These are phyloP conservation scores for Monochamus saltuarius DNA, from an alignment of 1,140 invertebrate genomes.

Conservation along the genomic window DNA sequence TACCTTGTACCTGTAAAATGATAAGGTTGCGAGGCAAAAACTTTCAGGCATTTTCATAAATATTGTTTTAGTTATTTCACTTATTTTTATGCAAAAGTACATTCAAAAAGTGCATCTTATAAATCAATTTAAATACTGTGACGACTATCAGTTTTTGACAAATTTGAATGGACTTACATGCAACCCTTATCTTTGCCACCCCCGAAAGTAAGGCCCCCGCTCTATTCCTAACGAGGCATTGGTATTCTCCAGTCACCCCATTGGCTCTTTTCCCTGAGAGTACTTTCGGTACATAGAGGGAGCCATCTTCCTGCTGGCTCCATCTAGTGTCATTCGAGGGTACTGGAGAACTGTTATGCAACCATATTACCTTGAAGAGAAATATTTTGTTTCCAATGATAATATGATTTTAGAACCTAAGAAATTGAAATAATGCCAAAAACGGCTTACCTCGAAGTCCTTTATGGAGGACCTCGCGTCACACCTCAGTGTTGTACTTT, in stretches of 20 bases:
- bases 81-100: neutral
- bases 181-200: conserved; percentile 40
- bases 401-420: neutral
- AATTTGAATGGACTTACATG: conserved; percentile 36
- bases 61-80: neutral
- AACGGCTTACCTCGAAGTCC: conserved; percentile 5
- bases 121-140: neutral
- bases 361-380: conserved; percentile 33
- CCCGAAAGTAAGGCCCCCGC: conserved; percentile 40
- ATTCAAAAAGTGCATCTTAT: neutral
- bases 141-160: too few relatives aligned
- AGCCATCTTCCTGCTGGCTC: conserved; percentile 27
- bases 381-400: neutral
- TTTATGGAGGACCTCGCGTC: conserved; percentile 25
- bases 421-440: neutral
- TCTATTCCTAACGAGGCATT: conserved; percentile 39
- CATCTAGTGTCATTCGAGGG: conserved; percentile 33
- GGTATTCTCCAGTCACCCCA: conserved; percentile 36
- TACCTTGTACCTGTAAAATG: neutral
- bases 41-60: neutral
- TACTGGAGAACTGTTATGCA: conserved; percentile 32
- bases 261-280: conserved; percentile 28
- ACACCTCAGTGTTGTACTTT: conserved; percentile 37
- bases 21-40: too few relatives aligned
- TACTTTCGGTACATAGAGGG: conserved; percentile 35